These are phyloP conservation scores for Rosalia funebris DNA, from an alignment of 2,888 invertebrate species.

Conservation along the genomic window DNA sequence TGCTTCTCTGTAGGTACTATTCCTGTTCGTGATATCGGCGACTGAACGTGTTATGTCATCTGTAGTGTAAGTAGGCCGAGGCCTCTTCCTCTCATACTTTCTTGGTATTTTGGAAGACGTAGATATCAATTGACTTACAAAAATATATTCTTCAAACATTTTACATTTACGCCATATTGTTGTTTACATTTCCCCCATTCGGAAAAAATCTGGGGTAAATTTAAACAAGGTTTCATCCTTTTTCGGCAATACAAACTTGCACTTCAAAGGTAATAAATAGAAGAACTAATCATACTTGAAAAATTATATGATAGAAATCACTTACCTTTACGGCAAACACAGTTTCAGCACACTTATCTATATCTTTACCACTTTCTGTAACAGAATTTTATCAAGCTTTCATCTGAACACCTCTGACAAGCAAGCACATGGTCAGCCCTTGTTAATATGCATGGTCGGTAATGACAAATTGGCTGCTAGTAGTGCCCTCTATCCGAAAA, in stretches of 20 bases:
- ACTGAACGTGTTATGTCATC: not conserved
- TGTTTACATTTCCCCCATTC: slow-evolving; percentile 27
- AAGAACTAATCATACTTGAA: not conserved
- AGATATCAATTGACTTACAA: not conserved
- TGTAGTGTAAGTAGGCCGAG: not conserved
- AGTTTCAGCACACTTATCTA: not conserved
- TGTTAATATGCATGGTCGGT: no score
- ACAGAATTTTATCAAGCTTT: not conserved
- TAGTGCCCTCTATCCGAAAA: no score
- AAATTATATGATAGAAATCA: not conserved
- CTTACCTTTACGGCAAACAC: not conserved
- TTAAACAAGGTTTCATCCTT: slow-evolving; percentile 13
- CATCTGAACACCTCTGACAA: not conserved
- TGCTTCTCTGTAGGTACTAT: no score
- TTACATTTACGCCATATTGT: slow-evolving; percentile 30
- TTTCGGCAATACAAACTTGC: not conserved
- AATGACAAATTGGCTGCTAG: no score
- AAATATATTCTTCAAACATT: slow-evolving; percentile 11
- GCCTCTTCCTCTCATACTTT: slow-evolving; percentile 23
- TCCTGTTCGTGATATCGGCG: not conserved
- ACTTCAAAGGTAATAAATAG: no score
- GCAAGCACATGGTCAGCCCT: not conserved
- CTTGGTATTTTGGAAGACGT: slow-evolving; percentile 24
- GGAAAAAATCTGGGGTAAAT: slow-evolving; percentile 16
- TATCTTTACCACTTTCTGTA: not conserved